These are phyloP conservation scores for Ommatoiulus sabulosus DNA, from an alignment of 2,888 invertebrate species.

Conservation along the genomic window DNA sequence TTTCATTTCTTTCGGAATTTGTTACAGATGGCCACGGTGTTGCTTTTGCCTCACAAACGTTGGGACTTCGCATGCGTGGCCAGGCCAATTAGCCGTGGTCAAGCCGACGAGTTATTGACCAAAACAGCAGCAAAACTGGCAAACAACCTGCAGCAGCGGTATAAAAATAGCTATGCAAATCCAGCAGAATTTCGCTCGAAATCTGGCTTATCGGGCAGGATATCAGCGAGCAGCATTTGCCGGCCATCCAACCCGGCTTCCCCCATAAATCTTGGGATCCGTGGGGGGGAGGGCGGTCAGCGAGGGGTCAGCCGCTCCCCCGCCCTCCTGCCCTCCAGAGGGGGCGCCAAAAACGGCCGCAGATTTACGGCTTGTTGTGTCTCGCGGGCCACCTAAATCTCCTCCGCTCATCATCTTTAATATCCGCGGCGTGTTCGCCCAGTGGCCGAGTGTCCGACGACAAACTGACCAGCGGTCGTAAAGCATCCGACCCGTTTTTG, in stretches of 20 bases:
- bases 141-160: background rate
- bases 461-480: slow-evolving; percentile 19
- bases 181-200: background rate
- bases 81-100: slow-evolving; percentile 31
- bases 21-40: too few relatives aligned
- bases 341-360: slow-evolving; percentile 8
- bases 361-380: slow-evolving; percentile 40
- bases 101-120: slow-evolving; percentile 21
- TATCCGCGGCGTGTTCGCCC: slow-evolving; percentile 27
- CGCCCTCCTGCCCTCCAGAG: background rate
- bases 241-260: slow-evolving; percentile 31
- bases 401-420: background rate
- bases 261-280: background rate
- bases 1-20: too few relatives aligned
- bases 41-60: background rate
- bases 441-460: background rate
- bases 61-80: background rate
- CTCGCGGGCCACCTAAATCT: slow-evolving; percentile 18
- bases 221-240: background rate
- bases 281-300: background rate
- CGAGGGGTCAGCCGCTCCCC: background rate
- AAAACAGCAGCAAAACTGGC: background rate
- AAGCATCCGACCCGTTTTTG: background rate
- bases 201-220: background rate
- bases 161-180: slow-evolving; percentile 40